Percentiles rank a stretch among this genome's conserved stretches.
These are phyloP conservation scores for Dryoscopus gambensis DNA, from an alignment of 2,113 vertebrate species.

Conservation along the genomic window DNA sequence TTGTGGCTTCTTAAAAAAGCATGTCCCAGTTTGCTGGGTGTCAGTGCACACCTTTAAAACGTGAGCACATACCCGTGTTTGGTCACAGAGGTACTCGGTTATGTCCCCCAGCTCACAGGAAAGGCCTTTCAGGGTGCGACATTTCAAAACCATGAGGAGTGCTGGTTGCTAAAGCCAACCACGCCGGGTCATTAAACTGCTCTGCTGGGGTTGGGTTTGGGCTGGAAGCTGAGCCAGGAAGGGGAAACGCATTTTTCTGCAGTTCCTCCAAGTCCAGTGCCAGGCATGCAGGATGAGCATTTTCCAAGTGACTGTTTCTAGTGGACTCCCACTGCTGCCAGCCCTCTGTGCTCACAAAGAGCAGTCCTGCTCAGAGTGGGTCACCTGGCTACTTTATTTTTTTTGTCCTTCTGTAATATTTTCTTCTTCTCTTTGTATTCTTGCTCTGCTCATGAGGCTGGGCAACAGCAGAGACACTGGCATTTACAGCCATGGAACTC, in stretches of 20 bases:
- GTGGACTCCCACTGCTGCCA: neutral
- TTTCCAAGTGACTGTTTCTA: neutral
- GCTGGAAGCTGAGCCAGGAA: neutral
- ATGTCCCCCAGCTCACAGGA: neutral
- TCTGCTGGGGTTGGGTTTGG: neutral
- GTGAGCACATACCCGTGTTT: rapidly evolving
- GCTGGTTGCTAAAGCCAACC: neutral
- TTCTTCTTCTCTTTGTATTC: neutral
- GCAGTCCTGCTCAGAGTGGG: neutral
- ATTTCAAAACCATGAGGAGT: neutral
- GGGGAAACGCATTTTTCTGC: rapidly evolving
- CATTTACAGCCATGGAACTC: neutral
- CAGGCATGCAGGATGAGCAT: neutral
- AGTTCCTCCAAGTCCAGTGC: neutral
- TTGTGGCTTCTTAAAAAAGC: neutral
- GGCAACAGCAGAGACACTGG: neutral
- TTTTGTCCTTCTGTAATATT: neutral
- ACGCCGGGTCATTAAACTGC: rapidly evolving
- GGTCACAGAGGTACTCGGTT: rapidly evolving
- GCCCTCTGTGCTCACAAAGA: neutral
- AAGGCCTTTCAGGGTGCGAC: neutral
- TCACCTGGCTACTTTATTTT: neutral
- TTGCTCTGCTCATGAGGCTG: neutral
- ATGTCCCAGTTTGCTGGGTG: neutral
- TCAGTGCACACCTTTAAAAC: neutral